These are phyloP conservation scores for Mus pahari DNA, from an alignment of 2,113 vertebrate species.

Conservation along the genomic window DNA sequence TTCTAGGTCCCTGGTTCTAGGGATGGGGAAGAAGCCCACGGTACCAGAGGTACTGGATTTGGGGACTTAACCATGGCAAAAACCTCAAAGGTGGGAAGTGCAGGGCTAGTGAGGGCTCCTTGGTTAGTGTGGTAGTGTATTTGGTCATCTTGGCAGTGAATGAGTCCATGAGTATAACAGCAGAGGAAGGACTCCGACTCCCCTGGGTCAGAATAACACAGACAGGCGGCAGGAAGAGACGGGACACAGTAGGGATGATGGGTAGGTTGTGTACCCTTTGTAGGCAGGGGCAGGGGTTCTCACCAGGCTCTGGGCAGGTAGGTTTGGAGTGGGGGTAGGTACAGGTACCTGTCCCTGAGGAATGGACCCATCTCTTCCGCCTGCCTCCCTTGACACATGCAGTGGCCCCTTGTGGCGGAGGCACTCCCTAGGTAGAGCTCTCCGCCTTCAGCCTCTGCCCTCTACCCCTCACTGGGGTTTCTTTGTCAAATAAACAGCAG, in stretches of 20 bases:
- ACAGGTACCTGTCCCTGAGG: constrained; percentile 60
- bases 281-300: neutral
- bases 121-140: neutral
- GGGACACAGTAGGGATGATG: neutral
- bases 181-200: neutral
- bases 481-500: constrained; percentile 28
- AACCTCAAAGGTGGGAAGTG: neutral
- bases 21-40: neutral
- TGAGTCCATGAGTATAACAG: neutral
- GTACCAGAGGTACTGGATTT: neutral
- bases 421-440: neutral
- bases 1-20: neutral
- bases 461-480: constrained; percentile 13
- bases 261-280: neutral
- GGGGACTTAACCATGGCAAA: neutral
- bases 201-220: neutral
- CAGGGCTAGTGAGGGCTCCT: too few species aligned
- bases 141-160: constrained; percentile 34
- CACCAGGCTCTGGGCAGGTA: neutral
- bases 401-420: neutral
- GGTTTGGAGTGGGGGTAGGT: neutral
- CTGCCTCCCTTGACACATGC: neutral
- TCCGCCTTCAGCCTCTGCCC: neutral
- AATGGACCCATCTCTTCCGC: neutral
- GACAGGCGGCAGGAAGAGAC: neutral